Evolutionary conservation across 2,113 vertebrate species (phyloP).

Genomic region (Protobothrops flavoviridis): DNA sequence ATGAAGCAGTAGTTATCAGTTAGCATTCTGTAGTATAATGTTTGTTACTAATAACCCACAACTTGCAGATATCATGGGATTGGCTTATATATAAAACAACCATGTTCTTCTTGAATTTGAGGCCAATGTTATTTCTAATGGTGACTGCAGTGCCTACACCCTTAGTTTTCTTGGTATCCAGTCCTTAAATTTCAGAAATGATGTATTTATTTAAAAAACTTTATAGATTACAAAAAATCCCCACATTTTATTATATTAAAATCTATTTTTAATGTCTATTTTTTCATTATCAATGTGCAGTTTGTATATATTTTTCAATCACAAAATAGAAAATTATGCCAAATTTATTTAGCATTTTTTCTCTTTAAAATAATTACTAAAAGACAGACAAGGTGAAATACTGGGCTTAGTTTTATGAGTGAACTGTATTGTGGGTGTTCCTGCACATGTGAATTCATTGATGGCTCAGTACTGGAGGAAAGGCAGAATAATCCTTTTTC

Average conservation of each 20-base stretch:
- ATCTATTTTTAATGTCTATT: background rate
- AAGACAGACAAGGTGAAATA: background rate
- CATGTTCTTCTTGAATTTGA: background rate
- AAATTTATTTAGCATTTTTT: background rate
- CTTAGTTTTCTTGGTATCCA: constrained; percentile 20
- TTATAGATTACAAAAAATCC: background rate
- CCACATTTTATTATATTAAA: background rate
- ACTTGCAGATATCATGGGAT: background rate
- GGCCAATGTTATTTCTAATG: background rate
- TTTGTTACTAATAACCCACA: background rate
- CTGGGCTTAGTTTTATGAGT: background rate
- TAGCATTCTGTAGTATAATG: background rate
- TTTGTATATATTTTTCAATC: constrained; percentile 2
- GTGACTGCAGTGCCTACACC: background rate
- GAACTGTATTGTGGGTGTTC: background rate
- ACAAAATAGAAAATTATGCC: background rate
- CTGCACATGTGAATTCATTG: background rate
- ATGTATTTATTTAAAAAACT: constrained; percentile 5
- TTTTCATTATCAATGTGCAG: background rate
- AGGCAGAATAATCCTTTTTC: background rate
- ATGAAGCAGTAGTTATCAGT: background rate
- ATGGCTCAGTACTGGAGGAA: background rate
- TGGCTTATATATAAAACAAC: background rate
- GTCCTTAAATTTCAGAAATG: background rate
- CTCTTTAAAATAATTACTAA: background rate